These are phyloP conservation scores for Amphipoea oculea DNA, from an alignment of 2,888 invertebrate genomes.

Conservation along the genomic window DNA sequence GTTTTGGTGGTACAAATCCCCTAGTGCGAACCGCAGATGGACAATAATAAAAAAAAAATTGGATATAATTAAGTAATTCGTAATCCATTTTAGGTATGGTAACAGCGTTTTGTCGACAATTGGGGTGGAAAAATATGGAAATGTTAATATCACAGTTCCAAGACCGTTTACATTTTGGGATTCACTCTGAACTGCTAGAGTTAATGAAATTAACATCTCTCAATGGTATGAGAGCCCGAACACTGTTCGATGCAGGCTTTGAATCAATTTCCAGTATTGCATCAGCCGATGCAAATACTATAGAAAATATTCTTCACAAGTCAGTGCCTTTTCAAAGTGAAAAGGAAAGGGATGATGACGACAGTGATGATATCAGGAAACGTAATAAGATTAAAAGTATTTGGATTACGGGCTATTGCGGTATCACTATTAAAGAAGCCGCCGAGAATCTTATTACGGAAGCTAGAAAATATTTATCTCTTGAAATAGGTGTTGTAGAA, in stretches of 20 bases:
- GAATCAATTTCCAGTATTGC: conserved; percentile 95
- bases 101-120: conserved; percentile 97
- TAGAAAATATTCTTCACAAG: conserved; percentile 95
- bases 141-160: conserved; percentile 98
- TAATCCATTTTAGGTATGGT: conserved; percentile 94
- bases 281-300: conserved; percentile 91
- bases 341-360: conserved; percentile 93
- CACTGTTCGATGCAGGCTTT: conserved; percentile 95
- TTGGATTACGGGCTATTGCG: conserved; percentile 95
- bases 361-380: conserved; percentile 91
- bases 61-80: background rate
- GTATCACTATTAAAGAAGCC: conserved; percentile 95
- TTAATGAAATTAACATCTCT: conserved; percentile 95
- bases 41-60: background rate
- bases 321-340: conserved; percentile 96
- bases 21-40: background rate
- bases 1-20: background rate
- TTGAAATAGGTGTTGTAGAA: conserved; percentile 93
- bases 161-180: conserved; percentile 97
- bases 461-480: conserved; percentile 93
- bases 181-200: conserved; percentile 97
- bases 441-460: conserved; percentile 94
- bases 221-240: conserved; percentile 96
- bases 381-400: conserved; percentile 93
- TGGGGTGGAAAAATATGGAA: conserved; percentile 98